Percentiles rank a stretch among this genome's conserved stretches.
Evolutionary conservation across 2,888 invertebrate species (phyloP).

Genomic region (Sisyra nigra): DNA sequence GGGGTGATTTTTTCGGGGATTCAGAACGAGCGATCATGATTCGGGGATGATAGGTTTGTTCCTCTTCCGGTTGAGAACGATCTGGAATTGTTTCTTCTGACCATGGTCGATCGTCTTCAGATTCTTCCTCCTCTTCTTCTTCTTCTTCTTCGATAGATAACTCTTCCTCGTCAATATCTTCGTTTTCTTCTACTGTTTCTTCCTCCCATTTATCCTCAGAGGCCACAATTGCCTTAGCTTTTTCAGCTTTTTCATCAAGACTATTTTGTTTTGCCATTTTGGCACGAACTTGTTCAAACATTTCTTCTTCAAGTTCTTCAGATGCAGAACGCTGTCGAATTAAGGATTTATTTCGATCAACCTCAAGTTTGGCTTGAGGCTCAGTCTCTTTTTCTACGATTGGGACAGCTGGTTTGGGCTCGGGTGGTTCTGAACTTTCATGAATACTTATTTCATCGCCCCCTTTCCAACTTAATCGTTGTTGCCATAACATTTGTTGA

Average conservation of each 20-base stretch:
- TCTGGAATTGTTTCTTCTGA: constrained; percentile 10
- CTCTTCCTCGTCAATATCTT: constrained; percentile 11
- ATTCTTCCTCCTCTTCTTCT: constrained; percentile 22
- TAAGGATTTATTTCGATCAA: constrained; percentile 14
- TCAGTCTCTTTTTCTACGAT: constrained; percentile 18
- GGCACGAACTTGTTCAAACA: constrained; percentile 19
- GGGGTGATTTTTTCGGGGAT: constrained; percentile 22
- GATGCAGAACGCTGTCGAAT: constrained; percentile 21
- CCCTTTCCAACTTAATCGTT: constrained; percentile 20
- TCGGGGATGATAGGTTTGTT: constrained; percentile 52
- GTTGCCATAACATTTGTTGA: constrained; percentile 23
- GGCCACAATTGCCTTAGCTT: constrained; percentile 14
- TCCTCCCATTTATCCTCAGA: constrained; percentile 32
- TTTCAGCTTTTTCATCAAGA: constrained; percentile 21
- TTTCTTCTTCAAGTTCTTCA: constrained; percentile 24
- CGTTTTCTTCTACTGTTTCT: constrained; percentile 16
- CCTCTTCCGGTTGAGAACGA: constrained; percentile 28
- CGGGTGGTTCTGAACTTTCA: constrained; percentile 17
- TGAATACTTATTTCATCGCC: constrained; percentile 19
- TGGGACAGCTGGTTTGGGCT: constrained; percentile 20
- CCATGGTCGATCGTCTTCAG: constrained; percentile 14
- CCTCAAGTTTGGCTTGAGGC: constrained; percentile 18
- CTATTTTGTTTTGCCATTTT: constrained; percentile 26
- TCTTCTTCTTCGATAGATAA: constrained; percentile 17
- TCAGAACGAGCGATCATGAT: constrained; percentile 29